Conservation (phyloP, 1,140 invertebrate species). For the Laupala kohalensis region DNA sequence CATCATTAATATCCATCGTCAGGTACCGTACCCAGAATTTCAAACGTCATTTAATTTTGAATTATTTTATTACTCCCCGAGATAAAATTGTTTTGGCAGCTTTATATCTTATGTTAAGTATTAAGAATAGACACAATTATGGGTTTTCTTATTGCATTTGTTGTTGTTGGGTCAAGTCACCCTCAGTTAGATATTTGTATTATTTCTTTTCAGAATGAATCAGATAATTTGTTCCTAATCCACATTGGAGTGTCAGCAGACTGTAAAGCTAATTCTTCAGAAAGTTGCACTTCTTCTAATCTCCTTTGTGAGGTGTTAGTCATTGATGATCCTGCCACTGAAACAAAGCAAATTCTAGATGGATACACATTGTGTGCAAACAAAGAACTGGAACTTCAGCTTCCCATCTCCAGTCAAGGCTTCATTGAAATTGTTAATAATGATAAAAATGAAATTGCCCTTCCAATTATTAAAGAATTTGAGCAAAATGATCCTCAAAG, state of each 20-base stretch:
- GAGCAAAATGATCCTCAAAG: neutral
- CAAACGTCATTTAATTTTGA: too few relatives aligned
- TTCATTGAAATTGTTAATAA: neutral
- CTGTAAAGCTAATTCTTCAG: neutral
- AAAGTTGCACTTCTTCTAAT: neutral
- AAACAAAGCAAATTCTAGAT: neutral
- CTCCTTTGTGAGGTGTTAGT: conserved; percentile 3
- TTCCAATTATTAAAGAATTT: neutral
- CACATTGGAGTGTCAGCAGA: neutral
- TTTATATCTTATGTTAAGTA: too few relatives aligned
- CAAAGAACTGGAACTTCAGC: neutral
- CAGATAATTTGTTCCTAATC: neutral
- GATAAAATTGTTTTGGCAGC: too few relatives aligned
- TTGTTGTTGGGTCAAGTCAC: too few relatives aligned
- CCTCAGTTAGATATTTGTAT: neutral
- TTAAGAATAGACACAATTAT: too few relatives aligned
- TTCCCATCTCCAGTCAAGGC: neutral
- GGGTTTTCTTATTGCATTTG: too few relatives aligned
- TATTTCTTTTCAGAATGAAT: conserved; percentile 6
- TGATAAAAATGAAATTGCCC: neutral
- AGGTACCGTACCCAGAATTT: too few relatives aligned
- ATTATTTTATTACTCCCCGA: too few relatives aligned
- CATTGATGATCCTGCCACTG: neutral
- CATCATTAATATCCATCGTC: neutral
- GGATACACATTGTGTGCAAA: neutral